Percentiles rank a stretch among this genome's conserved stretches.
phyloP scores from a whole-genome alignment of 2,888 invertebrate species.

The Prionchulus punctatus region DNA sequence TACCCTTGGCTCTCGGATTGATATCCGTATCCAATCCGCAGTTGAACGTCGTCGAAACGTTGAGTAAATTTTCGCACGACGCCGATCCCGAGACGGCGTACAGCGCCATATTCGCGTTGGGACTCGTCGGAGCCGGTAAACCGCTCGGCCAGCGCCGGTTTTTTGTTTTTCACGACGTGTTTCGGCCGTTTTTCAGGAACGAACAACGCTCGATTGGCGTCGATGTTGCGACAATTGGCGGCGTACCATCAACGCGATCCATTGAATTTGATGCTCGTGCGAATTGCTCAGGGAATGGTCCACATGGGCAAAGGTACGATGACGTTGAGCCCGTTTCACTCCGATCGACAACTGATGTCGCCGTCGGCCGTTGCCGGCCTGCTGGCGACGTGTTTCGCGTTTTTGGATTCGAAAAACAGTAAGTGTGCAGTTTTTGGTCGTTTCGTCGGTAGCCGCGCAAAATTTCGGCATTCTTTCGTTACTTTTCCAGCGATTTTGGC shows the following conservation, averaged over 20 bases:
- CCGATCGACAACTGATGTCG: conserved; percentile 79
- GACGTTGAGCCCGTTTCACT: conserved; percentile 87
- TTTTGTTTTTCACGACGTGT: no score
- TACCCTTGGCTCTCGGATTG: conserved; percentile 84
- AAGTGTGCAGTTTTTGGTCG: not conserved
- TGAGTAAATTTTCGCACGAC: conserved; percentile 98
- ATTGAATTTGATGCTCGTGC: conserved; percentile 66
- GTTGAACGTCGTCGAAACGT: conserved; percentile 81
- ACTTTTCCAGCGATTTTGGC: conserved; percentile 52
- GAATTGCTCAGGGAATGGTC: conserved; percentile 44
- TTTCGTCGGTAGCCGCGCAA: not conserved
- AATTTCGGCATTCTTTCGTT: not conserved
- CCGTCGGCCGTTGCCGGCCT: conserved; percentile 91
- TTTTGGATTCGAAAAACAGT: conserved; percentile 94
- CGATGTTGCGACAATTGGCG: conserved; percentile 90
- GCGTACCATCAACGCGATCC: conserved; percentile 96
- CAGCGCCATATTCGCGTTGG: conserved; percentile 97
- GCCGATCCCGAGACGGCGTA: conserved; percentile 92
- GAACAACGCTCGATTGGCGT: conserved; percentile 59
- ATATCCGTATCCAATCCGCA: conserved; percentile 91
- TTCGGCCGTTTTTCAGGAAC: conserved; percentile 39
- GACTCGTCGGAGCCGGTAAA: conserved; percentile 70
- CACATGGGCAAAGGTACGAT: conserved; percentile 97
- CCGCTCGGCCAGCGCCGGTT: no score
- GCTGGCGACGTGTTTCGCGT: conserved; percentile 73